Evolutionary conservation across 2,113 vertebrate species (phyloP).

Genomic region (Dicaeum eximium): DNA sequence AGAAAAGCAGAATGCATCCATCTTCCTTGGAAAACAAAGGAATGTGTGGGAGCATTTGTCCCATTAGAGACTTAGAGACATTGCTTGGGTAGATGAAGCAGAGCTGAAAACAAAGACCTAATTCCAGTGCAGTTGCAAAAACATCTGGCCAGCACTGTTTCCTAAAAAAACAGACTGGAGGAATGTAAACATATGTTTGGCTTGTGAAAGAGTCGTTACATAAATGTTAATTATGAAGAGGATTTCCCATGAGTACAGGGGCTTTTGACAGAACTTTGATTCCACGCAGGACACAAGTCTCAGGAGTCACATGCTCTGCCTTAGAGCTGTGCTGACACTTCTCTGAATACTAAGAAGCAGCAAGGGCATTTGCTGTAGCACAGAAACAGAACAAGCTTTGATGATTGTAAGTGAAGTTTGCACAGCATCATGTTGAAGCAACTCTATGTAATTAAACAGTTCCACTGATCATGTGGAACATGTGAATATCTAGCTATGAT

Average conservation of each 20-base stretch:
- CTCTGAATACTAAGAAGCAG: neutral
- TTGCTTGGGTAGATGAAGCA: neutral
- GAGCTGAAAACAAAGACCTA: neutral
- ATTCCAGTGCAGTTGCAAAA: constrained; percentile 16
- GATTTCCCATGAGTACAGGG: neutral
- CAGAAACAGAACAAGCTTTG: neutral
- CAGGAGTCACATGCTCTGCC: neutral
- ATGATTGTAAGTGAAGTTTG: neutral
- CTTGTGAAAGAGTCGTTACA: neutral
- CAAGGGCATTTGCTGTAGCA: neutral
- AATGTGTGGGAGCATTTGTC: neutral
- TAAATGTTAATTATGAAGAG: constrained; percentile 38
- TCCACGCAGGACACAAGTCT: neutral
- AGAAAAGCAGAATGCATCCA: neutral
- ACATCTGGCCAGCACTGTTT: neutral
- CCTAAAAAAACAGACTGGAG: constrained; percentile 13
- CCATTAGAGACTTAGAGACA: neutral
- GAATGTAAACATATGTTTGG: constrained; percentile 49
- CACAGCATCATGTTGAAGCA: neutral
- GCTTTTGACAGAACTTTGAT: constrained; percentile 37
- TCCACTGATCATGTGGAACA: neutral
- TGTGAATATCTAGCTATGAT: neutral
- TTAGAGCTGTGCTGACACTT: neutral
- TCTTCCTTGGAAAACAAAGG: neutral
- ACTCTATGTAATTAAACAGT: neutral